Evolutionary conservation across 2,888 invertebrate species (phyloP).

Genomic region (Oligia latruncula): DNA sequence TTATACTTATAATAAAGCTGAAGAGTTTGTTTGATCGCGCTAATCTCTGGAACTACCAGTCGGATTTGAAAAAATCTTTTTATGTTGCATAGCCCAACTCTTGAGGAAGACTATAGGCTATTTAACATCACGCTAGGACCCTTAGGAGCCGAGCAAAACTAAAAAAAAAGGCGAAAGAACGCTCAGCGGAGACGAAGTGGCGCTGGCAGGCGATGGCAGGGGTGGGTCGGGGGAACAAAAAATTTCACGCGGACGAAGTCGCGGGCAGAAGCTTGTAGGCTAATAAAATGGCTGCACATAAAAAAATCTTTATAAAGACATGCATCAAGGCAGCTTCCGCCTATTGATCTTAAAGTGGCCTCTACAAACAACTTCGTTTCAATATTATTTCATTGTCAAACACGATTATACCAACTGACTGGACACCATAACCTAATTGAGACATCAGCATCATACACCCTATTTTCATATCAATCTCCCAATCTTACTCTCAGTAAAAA

Average conservation of each 20-base stretch:
- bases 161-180: background rate
- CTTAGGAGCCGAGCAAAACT: background rate
- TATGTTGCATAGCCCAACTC: background rate
- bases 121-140: background rate
- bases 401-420: conserved; percentile 77
- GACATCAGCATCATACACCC: conserved; percentile 72
- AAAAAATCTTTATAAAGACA: conserved; percentile 1
- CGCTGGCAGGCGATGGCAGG: too few species aligned
- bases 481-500: conserved; percentile 25
- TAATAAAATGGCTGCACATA: background rate
- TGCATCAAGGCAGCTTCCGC: background rate
- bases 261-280: too few species aligned
- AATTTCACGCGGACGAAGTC: too few species aligned
- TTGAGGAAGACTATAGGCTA: background rate
- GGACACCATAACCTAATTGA: conserved; percentile 82
- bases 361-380: conserved; percentile 58
- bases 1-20: background rate
- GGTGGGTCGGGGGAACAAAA: too few species aligned
- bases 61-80: background rate
- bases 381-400: conserved; percentile 75
- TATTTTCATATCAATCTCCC: conserved; percentile 48
- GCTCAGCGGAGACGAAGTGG: too few species aligned
- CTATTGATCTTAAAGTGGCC: conserved; percentile 41
- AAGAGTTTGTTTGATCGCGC: background rate
- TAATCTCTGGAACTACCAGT: background rate